These are phyloP conservation scores for Ochotona curzoniae DNA, from an alignment of 2,113 vertebrate species.

Conservation along the genomic window DNA sequence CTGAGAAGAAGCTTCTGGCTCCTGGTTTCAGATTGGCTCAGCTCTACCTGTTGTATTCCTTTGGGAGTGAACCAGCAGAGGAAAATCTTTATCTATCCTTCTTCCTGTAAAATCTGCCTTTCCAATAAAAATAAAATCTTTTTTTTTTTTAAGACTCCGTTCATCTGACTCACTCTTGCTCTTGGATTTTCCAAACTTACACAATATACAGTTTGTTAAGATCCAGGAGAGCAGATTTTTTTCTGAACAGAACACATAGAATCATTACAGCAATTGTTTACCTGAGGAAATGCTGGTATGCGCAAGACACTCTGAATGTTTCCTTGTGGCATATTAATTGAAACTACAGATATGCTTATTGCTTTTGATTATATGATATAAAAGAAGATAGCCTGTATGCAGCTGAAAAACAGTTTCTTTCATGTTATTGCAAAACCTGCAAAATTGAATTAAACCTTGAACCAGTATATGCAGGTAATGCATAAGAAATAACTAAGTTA, in stretches of 20 bases:
- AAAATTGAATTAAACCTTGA: slow-evolving; percentile 79
- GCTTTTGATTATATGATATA: background rate
- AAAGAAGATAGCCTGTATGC: background rate
- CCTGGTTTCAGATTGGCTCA: no score
- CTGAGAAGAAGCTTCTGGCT: no score
- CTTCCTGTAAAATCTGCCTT: no score
- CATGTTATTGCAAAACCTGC: slow-evolving; percentile 76
- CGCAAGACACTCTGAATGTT: background rate
- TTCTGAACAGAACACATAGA: background rate
- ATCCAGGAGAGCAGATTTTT: slow-evolving; percentile 6
- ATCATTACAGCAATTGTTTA: background rate
- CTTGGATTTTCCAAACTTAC: background rate
- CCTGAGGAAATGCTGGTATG: background rate
- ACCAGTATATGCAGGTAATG: slow-evolving; percentile 73
- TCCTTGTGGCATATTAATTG: slow-evolving; percentile 9
- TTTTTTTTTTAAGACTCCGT: slow-evolving; percentile 3
- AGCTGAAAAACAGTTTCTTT: slow-evolving; percentile 64
- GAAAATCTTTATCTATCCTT: no score
- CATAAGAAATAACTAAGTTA: slow-evolving; percentile 80
- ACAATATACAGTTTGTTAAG: slow-evolving; percentile 16
- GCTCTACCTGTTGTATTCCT: no score
- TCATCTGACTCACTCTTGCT: background rate
- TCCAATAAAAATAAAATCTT: no score
- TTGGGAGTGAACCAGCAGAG: no score
- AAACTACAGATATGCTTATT: background rate